Evolutionary conservation across 2,113 vertebrate genomes (phyloP).

Genomic region (Solenodon paradoxus): DNA sequence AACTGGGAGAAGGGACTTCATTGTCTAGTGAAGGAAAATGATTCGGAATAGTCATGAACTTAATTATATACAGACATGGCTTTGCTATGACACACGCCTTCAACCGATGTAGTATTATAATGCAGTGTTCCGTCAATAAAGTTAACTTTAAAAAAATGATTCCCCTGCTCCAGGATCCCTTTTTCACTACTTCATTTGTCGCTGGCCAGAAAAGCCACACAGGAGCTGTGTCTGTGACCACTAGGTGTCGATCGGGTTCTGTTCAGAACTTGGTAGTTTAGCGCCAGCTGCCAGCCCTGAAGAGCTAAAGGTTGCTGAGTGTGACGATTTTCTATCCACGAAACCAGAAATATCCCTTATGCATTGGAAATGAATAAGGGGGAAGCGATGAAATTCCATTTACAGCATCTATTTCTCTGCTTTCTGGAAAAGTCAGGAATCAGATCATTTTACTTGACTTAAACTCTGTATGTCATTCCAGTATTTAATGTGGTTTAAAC

Average conservation of each 20-base stretch:
- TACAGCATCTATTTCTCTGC: neutral
- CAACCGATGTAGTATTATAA: no score
- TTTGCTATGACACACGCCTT: no score
- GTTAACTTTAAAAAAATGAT: no score
- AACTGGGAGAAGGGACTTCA: no score
- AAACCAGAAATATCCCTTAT: neutral
- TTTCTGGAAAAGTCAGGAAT: neutral
- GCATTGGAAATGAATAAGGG: neutral
- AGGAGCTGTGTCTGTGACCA: neutral
- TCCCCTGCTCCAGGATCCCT: neutral
- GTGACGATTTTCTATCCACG: neutral
- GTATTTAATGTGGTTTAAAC: neutral
- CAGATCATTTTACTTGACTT: neutral
- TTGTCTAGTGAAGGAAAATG: no score
- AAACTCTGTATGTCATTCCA: neutral
- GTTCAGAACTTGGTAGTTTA: neutral
- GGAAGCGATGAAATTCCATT: neutral
- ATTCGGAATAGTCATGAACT: no score
- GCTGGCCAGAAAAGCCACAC: neutral
- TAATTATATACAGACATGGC: no score
- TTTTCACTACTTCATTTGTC: neutral
- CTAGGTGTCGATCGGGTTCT: conserved; percentile 74
- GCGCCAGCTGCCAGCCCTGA: neutral
- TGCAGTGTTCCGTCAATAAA: no score
- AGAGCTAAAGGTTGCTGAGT: neutral